Percentiles rank a stretch among this genome's conserved stretches.
Evolutionary conservation across 2,797 vertebrate genomes (phyloP).

Genomic region (Bradypodion ventrale): DNA sequence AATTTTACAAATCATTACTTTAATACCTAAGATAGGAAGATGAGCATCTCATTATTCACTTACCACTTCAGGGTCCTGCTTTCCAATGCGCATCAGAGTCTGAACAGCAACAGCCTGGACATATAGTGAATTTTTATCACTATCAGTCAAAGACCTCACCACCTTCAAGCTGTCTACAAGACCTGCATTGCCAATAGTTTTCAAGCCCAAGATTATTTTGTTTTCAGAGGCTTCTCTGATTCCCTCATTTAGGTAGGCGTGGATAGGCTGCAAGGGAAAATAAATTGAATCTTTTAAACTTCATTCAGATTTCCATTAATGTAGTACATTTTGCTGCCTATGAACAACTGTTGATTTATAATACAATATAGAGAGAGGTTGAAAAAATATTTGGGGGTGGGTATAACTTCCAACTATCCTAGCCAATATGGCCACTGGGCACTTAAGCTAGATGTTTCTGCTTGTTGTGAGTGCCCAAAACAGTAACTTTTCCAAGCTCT

Average conservation of each 20-base stretch:
- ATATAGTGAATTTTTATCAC: constrained; percentile 69
- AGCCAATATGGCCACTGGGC: too few species aligned
- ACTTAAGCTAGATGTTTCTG: too few species aligned
- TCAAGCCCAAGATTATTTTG: constrained; percentile 81
- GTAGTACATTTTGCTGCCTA: not conserved
- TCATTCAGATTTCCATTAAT: not conserved
- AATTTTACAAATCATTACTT: fast-evolving
- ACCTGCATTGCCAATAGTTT: constrained; percentile 86
- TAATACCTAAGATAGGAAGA: not conserved
- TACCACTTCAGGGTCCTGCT: constrained; percentile 81
- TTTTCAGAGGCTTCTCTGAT: constrained; percentile 72
- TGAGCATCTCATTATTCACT: constrained; percentile 49
- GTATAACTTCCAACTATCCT: too few species aligned
- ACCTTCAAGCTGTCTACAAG: constrained; percentile 84
- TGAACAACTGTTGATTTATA: not conserved
- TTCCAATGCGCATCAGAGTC: constrained; percentile 81
- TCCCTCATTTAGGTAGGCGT: constrained; percentile 79
- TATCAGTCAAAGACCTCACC: constrained; percentile 82
- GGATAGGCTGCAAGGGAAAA: constrained; percentile 78
- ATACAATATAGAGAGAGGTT: not conserved
- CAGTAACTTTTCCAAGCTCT: too few species aligned
- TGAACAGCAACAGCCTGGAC: constrained; percentile 82
- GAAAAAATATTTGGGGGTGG: too few species aligned
- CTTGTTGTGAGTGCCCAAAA: too few species aligned
- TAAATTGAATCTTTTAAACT: not conserved